Evolutionary conservation across 2,113 vertebrate genomes (phyloP), one percentile per base, ranked within the genome.

Genomic region (Myotis lucifugus): DNA sequence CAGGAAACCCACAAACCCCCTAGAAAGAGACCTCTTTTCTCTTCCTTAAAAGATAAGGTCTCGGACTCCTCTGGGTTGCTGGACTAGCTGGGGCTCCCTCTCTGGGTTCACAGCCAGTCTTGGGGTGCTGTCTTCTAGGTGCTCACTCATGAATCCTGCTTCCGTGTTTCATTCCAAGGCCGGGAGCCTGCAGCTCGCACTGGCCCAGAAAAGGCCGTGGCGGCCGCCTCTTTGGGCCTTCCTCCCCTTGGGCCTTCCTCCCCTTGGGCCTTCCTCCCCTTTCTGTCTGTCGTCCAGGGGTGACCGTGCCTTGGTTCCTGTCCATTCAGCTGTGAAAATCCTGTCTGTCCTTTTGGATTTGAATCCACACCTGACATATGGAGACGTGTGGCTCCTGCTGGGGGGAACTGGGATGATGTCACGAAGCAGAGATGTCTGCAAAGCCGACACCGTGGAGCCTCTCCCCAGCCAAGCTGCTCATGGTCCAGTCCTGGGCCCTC

Each of bases 331-430:
- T 94, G 42, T 21, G 56, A 67, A 95, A 93, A 87, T 81, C 1
- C 5, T n/a, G 54, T 42, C 79, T 96, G 92, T 97, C 70, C 42
- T 97, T 97, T 97, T 93, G 88, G 64, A 40, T 86, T 85, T 72
- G 96, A 84, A 70, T 72, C 59, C 66, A 48, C 56, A 52, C n/a
- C 74, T 94, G 96, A 84, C 94, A 90, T 97, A 86, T 94, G 95
- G 90, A 94, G 66, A 37, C 74, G 17, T 73, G 9, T 79, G 84
- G 70, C 59, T 40, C 92, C 92, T 84, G 79, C 90, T 59, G 84
- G 27, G 92, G 56, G 56, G 29, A 56, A 54, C 19, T 42, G 78
- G 70, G 50, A 59, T 94, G 88, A 93, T 91, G 90, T 94, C 87
- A 89, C 14, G 72, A 87, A 89, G 70, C 90, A 79, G 87, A 46